phyloP scores from a whole-genome alignment of 2,797 vertebrate genomes.

The Oryzias sinensis region DNA sequence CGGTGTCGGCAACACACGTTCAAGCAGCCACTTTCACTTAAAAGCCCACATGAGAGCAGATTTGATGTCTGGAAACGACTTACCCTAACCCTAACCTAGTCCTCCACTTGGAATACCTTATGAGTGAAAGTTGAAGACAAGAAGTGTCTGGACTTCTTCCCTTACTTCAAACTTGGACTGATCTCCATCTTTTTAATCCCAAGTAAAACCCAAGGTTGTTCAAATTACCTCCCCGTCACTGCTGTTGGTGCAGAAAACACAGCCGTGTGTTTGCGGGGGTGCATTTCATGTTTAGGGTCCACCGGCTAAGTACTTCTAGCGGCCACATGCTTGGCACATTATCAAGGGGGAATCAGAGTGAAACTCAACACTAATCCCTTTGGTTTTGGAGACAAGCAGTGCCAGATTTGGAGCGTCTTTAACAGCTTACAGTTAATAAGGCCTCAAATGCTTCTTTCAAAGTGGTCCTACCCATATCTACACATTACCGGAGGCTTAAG shows the following conservation, averaged over 20 bases:
- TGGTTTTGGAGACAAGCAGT: conserved; percentile 64
- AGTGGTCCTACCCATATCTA: conserved; percentile 53
- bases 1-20: no score
- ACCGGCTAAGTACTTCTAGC: conserved; percentile 46
- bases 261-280: conserved; percentile 1
- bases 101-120: neutral
- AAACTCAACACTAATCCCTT: conserved; percentile 70
- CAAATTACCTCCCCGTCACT: conserved; percentile 25
- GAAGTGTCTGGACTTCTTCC: no score
- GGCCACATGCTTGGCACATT: conserved; percentile 50
- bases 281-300: conserved; percentile 35
- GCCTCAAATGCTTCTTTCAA: conserved; percentile 66
- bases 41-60: no score
- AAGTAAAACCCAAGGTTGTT: neutral
- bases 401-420: conserved; percentile 65
- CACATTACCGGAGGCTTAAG: conserved; percentile 63
- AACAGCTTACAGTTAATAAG: conserved; percentile 69
- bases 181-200: conserved; percentile 14
- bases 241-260: conserved; percentile 19
- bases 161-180: neutral
- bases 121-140: no score
- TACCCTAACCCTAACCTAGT: conserved; percentile 2
- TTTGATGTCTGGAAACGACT: neutral
- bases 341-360: conserved; percentile 60
- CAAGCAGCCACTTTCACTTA: no score